phyloP scores from a whole-genome alignment of 2,113 vertebrate genomes.

The Lophius piscatorius region DNA sequence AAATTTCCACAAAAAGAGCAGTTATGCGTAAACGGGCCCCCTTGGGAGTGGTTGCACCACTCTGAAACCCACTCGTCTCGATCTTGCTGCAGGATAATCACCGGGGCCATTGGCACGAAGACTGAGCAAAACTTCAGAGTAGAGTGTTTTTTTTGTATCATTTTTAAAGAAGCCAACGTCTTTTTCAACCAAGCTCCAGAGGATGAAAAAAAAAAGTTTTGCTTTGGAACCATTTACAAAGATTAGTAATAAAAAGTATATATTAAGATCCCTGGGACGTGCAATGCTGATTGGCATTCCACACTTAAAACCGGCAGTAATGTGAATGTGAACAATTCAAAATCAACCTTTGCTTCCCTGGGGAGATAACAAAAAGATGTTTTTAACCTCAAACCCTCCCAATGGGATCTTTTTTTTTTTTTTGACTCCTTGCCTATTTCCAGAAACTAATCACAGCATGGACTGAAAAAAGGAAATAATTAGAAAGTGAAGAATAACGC shows the following conservation, averaged over 20 bases:
- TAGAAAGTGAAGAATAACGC: constrained; percentile 68
- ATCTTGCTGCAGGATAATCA: constrained; percentile 68
- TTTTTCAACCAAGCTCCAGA: no score
- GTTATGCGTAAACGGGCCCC: constrained; percentile 47
- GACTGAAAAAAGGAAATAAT: constrained; percentile 74
- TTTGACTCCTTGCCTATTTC: constrained; percentile 60
- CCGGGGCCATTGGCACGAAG: constrained; percentile 23
- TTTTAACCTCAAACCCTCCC: constrained; percentile 59
- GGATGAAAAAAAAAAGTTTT: no score
- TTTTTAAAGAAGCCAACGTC: no score
- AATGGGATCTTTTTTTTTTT: constrained; percentile 59
- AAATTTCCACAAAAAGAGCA: constrained; percentile 53
- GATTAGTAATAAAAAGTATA: constrained; percentile 22
- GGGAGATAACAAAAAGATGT: constrained; percentile 57
- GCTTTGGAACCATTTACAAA: constrained; percentile 44
- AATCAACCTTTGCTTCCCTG: constrained; percentile 34
- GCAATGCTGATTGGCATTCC: constrained; percentile 37
- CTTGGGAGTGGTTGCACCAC: constrained; percentile 31
- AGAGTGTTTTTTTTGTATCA: no score
- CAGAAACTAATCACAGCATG: constrained; percentile 68
- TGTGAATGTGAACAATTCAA: constrained; percentile 55
- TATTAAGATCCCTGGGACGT: constrained; percentile 34
- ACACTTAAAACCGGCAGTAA: constrained; percentile 53
- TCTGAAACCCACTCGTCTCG: constrained; percentile 55
- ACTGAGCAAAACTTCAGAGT: no score